These are phyloP conservation scores for Anabas testudineus DNA, from an alignment of 2,797 vertebrate species.

Conservation along the genomic window DNA sequence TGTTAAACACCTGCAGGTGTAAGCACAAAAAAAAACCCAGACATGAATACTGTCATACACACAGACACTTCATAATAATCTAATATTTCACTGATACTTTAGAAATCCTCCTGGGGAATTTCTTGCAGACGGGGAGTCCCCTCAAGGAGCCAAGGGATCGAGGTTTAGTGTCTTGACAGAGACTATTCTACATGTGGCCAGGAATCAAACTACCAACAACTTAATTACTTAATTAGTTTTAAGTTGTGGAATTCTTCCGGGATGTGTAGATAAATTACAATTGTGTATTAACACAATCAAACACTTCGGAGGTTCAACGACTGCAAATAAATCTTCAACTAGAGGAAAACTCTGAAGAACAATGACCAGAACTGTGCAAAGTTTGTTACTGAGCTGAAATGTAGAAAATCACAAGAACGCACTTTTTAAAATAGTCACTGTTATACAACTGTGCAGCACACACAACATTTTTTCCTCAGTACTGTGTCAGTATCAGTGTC, in stretches of 20 bases:
- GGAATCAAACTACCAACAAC: no score
- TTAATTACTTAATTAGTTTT: no score
- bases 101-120: no score
- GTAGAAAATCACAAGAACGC: neutral
- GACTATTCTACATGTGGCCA: no score
- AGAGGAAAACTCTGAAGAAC: neutral
- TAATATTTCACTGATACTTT: no score
- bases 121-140: no score
- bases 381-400: neutral
- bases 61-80: no score
- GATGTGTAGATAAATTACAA: no score
- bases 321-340: neutral
- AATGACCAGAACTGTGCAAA: neutral
- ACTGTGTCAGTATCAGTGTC: constrained; percentile 47
- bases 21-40: constrained; percentile 10
- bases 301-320: neutral
- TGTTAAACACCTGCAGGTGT: constrained; percentile 81
- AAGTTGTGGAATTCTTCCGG: no score
- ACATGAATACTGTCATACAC: neutral
- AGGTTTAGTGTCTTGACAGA: no score
- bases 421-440: neutral
- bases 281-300: no score
- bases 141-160: no score
- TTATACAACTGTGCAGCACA: constrained; percentile 7
- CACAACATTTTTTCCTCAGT: neutral